Conservation (phyloP, 2,888 invertebrate species). For the Hypselothyrea guttata region DNA sequence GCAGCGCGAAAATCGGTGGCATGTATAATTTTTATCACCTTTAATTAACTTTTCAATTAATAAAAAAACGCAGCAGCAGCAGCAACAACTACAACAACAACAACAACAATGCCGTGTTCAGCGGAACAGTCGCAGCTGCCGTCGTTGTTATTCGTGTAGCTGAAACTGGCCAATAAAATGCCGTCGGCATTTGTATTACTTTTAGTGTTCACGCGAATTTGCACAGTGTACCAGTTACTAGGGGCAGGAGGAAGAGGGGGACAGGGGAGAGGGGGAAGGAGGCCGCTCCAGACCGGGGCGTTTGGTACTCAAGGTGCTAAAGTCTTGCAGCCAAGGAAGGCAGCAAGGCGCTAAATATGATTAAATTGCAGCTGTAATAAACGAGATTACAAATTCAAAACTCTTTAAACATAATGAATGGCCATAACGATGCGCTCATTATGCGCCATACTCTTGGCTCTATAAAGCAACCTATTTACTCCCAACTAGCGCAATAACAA, state of each 20-base stretch:
- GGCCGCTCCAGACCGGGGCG: not conserved
- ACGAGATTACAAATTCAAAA: not conserved
- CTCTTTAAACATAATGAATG: too few relatives aligned
- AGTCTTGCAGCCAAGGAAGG: constrained; percentile 26
- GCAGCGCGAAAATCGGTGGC: constrained; percentile 79
- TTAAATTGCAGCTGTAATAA: not conserved
- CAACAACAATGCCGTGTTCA: constrained; percentile 25
- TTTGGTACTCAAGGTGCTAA: not conserved
- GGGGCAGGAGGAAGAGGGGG: not conserved
- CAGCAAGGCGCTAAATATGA: constrained; percentile 31
- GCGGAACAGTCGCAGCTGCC: constrained; percentile 44
- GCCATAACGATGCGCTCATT: too few relatives aligned
- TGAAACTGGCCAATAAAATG: constrained; percentile 44
- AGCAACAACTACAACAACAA: constrained; percentile 32
- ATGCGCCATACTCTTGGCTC: too few relatives aligned
- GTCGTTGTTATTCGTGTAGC: constrained; percentile 3
- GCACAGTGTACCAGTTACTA: constrained; percentile 3
- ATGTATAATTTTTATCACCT: constrained; percentile 81
- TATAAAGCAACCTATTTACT: too few relatives aligned
- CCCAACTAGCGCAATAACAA: too few relatives aligned
- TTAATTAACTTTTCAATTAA: constrained; percentile 81
- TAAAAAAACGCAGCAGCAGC: constrained; percentile 64
- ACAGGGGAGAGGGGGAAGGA: too few relatives aligned
- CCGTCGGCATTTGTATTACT: constrained; percentile 63
- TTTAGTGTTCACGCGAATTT: constrained; percentile 25